phyloP scores from a whole-genome alignment of 2,113 vertebrate genomes.

The Noturus placidus region DNA sequence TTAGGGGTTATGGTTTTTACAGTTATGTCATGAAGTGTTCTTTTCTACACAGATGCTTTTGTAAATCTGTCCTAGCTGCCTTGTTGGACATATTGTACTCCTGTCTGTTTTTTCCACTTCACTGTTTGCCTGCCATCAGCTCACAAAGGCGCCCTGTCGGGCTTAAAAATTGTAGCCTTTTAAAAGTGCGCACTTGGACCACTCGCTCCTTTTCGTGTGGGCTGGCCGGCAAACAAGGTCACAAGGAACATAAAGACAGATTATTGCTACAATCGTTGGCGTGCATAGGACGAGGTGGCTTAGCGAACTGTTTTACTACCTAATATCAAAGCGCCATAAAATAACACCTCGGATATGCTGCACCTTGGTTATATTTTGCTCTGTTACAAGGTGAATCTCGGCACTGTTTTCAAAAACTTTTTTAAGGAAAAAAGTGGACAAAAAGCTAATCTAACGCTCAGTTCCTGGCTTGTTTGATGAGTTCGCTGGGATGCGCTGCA shows the following conservation, averaged over 20 bases:
- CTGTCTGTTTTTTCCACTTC: background rate
- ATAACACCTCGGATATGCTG: constrained; percentile 7
- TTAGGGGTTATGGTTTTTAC: background rate
- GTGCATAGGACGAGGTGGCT: constrained; percentile 30
- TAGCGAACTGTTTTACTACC: constrained; percentile 58
- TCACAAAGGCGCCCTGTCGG: constrained; percentile 10
- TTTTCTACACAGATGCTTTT: background rate
- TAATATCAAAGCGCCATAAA: constrained; percentile 41
- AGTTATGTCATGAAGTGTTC: background rate
- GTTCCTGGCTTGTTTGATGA: background rate
- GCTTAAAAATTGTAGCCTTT: constrained; percentile 18
- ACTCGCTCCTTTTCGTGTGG: constrained; percentile 9
- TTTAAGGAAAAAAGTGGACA: background rate
- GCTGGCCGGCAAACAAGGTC: constrained; percentile 49
- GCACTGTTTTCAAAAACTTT: background rate
- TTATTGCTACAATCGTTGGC: constrained; percentile 36
- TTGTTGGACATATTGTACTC: constrained; percentile 14
- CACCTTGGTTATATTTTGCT: constrained; percentile 35
- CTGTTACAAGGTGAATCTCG: constrained; percentile 47
- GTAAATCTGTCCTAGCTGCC: background rate
- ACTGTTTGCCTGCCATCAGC: background rate
- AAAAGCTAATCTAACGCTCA: background rate
- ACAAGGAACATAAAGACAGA: constrained; percentile 42
- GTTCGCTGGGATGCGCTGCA: background rate
- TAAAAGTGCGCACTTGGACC: constrained; percentile 21